phyloP scores from a whole-genome alignment of 2,797 vertebrate species.

The Sparidentex hasta region DNA sequence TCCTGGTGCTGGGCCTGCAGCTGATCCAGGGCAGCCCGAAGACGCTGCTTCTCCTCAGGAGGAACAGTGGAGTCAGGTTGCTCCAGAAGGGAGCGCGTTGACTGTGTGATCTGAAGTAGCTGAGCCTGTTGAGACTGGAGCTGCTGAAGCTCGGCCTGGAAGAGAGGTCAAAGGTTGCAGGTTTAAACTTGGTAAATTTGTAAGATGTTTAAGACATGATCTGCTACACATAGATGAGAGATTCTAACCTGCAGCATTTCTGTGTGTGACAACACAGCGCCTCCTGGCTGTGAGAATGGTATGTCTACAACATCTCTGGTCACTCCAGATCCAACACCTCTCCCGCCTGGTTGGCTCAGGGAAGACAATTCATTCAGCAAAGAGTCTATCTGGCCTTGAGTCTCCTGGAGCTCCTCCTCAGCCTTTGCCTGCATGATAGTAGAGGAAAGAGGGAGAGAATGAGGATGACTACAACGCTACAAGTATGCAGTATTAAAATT shows the following conservation, averaged over 20 bases:
- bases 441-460: no score
- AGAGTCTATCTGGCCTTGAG: conserved; percentile 89
- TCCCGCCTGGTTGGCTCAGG: conserved; percentile 46
- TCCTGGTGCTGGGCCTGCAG: conserved; percentile 89
- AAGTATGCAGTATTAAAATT: neutral
- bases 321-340: conserved; percentile 1
- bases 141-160: conserved; percentile 90
- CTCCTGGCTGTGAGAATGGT: conserved; percentile 67
- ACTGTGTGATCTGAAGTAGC: conserved; percentile 90
- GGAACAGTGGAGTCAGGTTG: conserved; percentile 89
- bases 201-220: neutral
- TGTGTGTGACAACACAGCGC: conserved; percentile 85
- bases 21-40: conserved; percentile 85
- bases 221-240: fast-evolving
- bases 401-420: conserved; percentile 93
- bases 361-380: conserved; percentile 86
- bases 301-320: conserved; percentile 42
- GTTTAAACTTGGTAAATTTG: neutral
- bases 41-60: conserved; percentile 84
- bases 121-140: conserved; percentile 94
- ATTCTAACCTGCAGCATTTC: conserved; percentile 90
- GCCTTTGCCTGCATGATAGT: conserved; percentile 89
- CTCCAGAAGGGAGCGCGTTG: conserved; percentile 91
- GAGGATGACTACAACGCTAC: no score
- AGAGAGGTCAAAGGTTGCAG: neutral